Evolutionary conservation across 1,140 invertebrate species (phyloP), one percentile per base, ranked within the genome.

Genomic region (Cherax quadricarinatus): DNA sequence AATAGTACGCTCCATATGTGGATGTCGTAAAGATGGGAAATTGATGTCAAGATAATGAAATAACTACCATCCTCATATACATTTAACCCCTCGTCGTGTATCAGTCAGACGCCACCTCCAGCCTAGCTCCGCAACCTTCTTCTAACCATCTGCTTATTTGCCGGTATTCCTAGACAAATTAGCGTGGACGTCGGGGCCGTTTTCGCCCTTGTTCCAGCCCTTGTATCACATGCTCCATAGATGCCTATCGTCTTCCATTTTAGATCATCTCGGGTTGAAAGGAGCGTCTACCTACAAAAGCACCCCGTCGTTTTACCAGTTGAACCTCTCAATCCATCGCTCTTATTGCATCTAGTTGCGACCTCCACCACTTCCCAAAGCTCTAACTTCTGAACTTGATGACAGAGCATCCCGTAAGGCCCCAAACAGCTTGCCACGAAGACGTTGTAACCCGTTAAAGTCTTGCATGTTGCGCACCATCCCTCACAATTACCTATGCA

Each of bases 401-500:
- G 83, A 53, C 60, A 66, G 60, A 49, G 18, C 30, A 14, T 41
- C 24, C 62, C 88, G 70, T 89, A 89, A 89, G 88, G 88, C 57
- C 88, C 88, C n/a, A 91, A 91, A 91, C 89, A 53, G 88, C 88
- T 51, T 89, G 60, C 80, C 86, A 88, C 86, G 51, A 62, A 80
- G 60, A 41, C 81, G 62, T 49, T 80, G 84, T 91, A 86, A 81
- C 89, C 84, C 89, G 83, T 87, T 86, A 91, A 87, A n/a, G 84
- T 73, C 78, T 87, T 91, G 89, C 89, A 87, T 91, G 89, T 91
- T 91, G 89, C 78, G 75, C 85, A 66, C 89, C 89, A 91, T 91
- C 89, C 83, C 89, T 91, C 89, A 86, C 84, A 91, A 91, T 91
- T 91, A 91, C 89, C 89, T 91, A 91, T 91, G 89, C 89, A 91